Percentiles rank a stretch among this genome's conserved stretches.
These are phyloP conservation scores for Crocodylus rhombifer DNA, from an alignment of 2,797 vertebrate species.

Conservation along the genomic window DNA sequence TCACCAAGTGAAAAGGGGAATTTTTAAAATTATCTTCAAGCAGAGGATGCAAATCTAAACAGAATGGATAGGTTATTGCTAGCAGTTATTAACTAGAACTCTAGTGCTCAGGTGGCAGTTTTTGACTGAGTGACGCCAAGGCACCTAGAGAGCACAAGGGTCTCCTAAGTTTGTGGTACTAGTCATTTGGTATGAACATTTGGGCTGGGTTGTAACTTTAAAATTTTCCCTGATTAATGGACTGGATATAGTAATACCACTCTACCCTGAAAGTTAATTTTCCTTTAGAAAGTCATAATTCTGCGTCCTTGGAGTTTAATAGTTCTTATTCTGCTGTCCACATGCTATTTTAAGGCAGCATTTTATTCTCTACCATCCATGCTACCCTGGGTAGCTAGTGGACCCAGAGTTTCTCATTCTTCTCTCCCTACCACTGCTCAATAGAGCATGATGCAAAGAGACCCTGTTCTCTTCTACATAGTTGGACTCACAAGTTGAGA, in stretches of 20 bases:
- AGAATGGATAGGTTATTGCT: background rate
- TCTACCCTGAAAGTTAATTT: background rate
- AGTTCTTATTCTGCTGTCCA: background rate
- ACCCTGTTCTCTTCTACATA: background rate
- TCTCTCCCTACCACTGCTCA: background rate
- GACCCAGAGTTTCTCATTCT: background rate
- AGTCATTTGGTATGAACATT: background rate
- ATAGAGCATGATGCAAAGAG: background rate
- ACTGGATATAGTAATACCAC: background rate
- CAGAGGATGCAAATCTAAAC: background rate
- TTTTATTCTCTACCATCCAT: background rate
- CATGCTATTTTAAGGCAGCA: background rate
- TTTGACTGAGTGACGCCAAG: accelerated
- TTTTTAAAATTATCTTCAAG: background rate
- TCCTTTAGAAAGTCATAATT: background rate
- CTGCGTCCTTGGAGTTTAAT: background rate
- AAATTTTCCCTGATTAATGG: background rate
- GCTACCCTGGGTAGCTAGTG: background rate
- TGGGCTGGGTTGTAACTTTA: background rate
- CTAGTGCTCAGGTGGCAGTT: background rate
- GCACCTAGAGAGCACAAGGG: accelerated
- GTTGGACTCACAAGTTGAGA: background rate
- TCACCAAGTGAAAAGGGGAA: background rate
- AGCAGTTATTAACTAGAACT: background rate
- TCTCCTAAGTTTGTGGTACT: accelerated